Evolutionary conservation across 2,113 vertebrate genomes (phyloP).

Genomic region (Geococcyx californianus): DNA sequence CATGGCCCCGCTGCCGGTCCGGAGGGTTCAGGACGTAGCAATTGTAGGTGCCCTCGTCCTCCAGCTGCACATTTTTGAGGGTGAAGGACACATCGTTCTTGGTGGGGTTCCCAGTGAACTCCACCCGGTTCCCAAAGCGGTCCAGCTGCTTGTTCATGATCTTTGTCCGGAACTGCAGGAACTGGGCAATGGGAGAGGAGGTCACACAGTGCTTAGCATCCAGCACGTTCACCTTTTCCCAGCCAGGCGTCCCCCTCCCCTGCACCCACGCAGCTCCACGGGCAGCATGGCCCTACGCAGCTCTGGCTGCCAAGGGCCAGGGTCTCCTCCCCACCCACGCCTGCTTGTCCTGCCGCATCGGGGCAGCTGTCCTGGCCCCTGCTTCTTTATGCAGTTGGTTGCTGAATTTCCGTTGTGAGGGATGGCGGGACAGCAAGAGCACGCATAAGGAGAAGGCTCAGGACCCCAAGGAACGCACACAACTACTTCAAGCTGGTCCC

Average conservation of each 20-base stretch:
- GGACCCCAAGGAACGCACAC: accelerated
- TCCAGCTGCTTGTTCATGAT: constrained; percentile 81
- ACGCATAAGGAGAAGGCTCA: accelerated
- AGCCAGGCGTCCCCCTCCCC: not conserved
- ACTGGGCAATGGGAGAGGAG: constrained; percentile 67
- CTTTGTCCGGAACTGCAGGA: constrained; percentile 88
- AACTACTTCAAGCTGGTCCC: accelerated
- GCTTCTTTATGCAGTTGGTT: accelerated
- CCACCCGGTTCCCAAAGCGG: constrained; percentile 86
- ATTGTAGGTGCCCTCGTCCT: constrained; percentile 88
- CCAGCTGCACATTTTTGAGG: constrained; percentile 85
- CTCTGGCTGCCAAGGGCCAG: too few species aligned
- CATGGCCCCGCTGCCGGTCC: constrained; percentile 86
- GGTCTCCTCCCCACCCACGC: not conserved
- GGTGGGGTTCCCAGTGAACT: constrained; percentile 89
- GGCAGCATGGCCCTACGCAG: not conserved
- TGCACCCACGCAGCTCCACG: not conserved
- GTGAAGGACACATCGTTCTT: constrained; percentile 92
- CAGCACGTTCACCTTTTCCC: accelerated
- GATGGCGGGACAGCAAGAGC: not conserved
- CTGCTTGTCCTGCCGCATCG: not conserved
- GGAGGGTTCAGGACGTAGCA: constrained; percentile 94
- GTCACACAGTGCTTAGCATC: not conserved
- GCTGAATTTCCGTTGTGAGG: not conserved
- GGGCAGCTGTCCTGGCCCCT: not conserved